Percentiles rank a stretch among this genome's conserved stretches.
These are phyloP conservation scores for Thera britannica DNA, from an alignment of 2,888 invertebrate genomes.

Conservation along the genomic window DNA sequence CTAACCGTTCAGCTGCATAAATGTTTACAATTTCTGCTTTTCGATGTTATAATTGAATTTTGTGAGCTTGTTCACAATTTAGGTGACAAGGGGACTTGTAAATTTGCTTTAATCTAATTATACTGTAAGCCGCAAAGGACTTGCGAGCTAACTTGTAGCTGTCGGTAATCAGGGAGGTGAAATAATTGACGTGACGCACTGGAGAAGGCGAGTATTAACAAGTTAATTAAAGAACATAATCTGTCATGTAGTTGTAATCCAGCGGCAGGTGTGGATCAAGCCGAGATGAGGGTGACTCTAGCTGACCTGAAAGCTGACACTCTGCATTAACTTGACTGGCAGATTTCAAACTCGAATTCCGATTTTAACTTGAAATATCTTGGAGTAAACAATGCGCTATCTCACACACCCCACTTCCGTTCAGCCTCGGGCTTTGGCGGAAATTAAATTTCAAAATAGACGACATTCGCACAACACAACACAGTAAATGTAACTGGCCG, in stretches of 20 bases:
- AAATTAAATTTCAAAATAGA: slow-evolving; percentile 54
- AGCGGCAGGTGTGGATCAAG: slow-evolving; percentile 36
- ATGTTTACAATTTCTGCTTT: slow-evolving; percentile 39
- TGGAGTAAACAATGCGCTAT: slow-evolving; percentile 44
- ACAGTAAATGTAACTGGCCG: slow-evolving; percentile 3
- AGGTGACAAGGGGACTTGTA: slow-evolving; percentile 43
- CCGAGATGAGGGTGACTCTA: slow-evolving; percentile 24
- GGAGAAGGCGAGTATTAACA: slow-evolving; percentile 53
- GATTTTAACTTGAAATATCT: slow-evolving; percentile 46
- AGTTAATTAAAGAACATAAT: slow-evolving; percentile 66
- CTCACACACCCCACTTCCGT: slow-evolving; percentile 45
- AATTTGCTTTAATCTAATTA: slow-evolving; percentile 43
- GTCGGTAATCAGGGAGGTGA: slow-evolving; percentile 23
- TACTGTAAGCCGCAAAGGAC: slow-evolving; percentile 40
- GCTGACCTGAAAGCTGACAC: not conserved
- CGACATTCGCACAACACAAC: slow-evolving; percentile 7
- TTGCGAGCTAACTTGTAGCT: slow-evolving; percentile 39
- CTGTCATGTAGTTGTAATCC: slow-evolving; percentile 56
- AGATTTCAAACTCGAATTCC: slow-evolving; percentile 44
- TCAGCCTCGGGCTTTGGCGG: slow-evolving; percentile 41
- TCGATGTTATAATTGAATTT: slow-evolving; percentile 38
- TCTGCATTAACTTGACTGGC: slow-evolving; percentile 42
- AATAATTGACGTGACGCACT: slow-evolving; percentile 39
- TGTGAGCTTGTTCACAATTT: slow-evolving; percentile 42
- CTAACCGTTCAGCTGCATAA: slow-evolving; percentile 24